These are phyloP conservation scores for Tenrec ecaudatus DNA, from an alignment of 2,113 vertebrate species.

Conservation along the genomic window DNA sequence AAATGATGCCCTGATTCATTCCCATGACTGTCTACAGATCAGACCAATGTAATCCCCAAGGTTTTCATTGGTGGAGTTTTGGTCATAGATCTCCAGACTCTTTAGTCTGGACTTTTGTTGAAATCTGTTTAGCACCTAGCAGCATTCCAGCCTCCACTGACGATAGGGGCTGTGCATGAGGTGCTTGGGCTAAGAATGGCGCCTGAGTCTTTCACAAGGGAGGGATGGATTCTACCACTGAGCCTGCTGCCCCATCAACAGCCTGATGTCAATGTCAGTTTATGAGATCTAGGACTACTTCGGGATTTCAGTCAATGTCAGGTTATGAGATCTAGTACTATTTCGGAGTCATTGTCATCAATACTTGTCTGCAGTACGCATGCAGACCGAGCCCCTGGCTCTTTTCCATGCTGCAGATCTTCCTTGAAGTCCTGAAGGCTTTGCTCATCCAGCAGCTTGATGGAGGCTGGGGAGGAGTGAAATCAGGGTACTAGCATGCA, in stretches of 20 bases:
- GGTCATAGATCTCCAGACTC: background rate
- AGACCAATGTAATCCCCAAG: background rate
- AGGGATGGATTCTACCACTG: background rate
- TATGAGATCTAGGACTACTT: too few species aligned
- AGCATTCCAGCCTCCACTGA: background rate
- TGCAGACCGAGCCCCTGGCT: constrained; percentile 51
- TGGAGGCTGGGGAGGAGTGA: constrained; percentile 43
- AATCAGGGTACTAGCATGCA: constrained; percentile 57
- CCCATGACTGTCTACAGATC: background rate
- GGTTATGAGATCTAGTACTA: background rate
- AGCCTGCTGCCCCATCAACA: background rate
- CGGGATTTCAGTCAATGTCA: background rate
- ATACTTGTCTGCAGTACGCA: constrained; percentile 45
- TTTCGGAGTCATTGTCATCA: constrained; percentile 51
- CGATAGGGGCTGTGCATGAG: background rate
- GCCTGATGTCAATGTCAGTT: constrained; percentile 46
- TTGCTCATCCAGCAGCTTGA: constrained; percentile 30
- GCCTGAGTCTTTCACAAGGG: background rate
- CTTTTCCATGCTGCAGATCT: constrained; percentile 44
- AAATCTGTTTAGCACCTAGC: background rate
- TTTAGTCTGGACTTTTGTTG: background rate
- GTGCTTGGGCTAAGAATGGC: background rate
- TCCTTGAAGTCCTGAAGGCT: constrained; percentile 69
- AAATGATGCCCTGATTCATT: background rate
- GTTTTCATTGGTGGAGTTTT: background rate